A percentile compares a stretch with the other conserved stretches of the same genome.
Evolutionary conservation across 2,797 vertebrate genomes (phyloP).

Genomic region (Alectoris magna): DNA sequence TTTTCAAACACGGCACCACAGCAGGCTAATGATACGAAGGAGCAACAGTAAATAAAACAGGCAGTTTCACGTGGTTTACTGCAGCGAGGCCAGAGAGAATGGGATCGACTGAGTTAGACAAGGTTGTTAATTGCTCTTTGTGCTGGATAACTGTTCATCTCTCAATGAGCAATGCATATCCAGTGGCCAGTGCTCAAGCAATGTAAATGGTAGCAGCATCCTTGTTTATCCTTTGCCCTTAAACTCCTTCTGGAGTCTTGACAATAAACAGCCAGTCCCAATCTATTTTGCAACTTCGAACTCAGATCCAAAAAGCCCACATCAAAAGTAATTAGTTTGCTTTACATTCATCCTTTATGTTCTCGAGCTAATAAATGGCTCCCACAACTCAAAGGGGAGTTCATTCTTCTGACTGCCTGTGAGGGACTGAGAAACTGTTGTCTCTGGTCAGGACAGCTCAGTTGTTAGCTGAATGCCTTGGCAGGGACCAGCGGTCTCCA

Average conservation of each 20-base stretch:
- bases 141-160: constrained; percentile 59
- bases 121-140: constrained; percentile 53
- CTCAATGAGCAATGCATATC: neutral
- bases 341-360: constrained; percentile 28
- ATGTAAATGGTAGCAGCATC: constrained; percentile 22
- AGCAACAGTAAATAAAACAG: neutral
- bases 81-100: constrained; percentile 2
- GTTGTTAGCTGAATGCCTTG: fast-evolving
- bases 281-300: constrained; percentile 14
- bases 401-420: neutral
- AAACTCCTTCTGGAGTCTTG: constrained; percentile 29
- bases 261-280: constrained; percentile 15
- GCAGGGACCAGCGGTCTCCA: neutral
- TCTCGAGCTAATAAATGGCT: constrained; percentile 19
- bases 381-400: neutral
- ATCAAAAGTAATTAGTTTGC: neutral
- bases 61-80: neutral
- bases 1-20: constrained; percentile 24
- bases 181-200: constrained; percentile 14
- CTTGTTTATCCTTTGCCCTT: constrained; percentile 53
- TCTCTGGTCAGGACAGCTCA: neutral
- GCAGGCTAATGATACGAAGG: neutral
- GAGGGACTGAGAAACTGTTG: neutral
- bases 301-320: constrained; percentile 8
- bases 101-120: neutral